These are phyloP conservation scores for Platerodrilus igneus DNA, from an alignment of 2,888 invertebrate genomes.

Conservation along the genomic window DNA sequence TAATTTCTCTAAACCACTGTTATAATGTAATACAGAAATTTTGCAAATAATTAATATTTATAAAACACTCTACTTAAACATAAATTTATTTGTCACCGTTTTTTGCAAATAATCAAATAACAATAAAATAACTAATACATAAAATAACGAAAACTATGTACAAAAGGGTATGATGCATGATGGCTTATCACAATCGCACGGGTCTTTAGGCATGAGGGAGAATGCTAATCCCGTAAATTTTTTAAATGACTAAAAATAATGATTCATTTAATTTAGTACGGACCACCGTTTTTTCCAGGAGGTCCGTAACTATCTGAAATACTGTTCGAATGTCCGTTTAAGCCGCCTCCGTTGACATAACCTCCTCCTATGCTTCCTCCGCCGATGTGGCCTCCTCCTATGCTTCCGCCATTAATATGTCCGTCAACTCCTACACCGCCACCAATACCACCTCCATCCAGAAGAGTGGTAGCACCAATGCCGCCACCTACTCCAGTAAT, in stretches of 20 bases:
- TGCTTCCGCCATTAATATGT: conserved; percentile 13
- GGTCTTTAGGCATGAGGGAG: conserved; percentile 25
- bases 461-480: conserved; percentile 12
- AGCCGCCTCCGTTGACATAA: conserved; percentile 23
- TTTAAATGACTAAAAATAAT: conserved; percentile 18
- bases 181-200: conserved; percentile 29
- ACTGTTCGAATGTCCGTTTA: conserved; percentile 39
- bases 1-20: conserved; percentile 1
- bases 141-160: conserved; percentile 35
- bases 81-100: conserved; percentile 43
- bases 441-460: conserved; percentile 11
- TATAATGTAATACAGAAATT: background rate
- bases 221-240: conserved; percentile 23
- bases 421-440: conserved; percentile 13
- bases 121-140: conserved; percentile 32
- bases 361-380: conserved; percentile 10
- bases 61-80: conserved; percentile 29
- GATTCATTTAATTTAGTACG: conserved; percentile 30
- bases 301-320: conserved; percentile 40
- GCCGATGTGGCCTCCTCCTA: conserved; percentile 15
- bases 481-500: conserved; percentile 17
- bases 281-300: conserved; percentile 43
- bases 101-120: conserved; percentile 34
- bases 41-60: conserved; percentile 1
- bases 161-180: conserved; percentile 30